These are phyloP conservation scores for Tricholauxania praeusta DNA, from an alignment of 2,888 invertebrate species.

Conservation along the genomic window DNA sequence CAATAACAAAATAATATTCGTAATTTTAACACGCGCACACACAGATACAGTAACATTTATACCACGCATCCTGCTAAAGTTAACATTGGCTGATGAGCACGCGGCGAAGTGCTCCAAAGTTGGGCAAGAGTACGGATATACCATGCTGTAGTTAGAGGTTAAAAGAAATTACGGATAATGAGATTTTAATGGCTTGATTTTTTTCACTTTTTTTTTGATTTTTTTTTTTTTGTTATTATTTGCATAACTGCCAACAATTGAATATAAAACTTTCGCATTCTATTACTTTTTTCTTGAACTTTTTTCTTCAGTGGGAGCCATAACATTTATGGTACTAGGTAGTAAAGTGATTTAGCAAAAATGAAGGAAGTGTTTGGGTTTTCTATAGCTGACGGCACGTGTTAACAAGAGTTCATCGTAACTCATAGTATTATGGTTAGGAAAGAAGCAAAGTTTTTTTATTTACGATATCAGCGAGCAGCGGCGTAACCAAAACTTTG, in stretches of 20 bases:
- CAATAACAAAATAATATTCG: neutral
- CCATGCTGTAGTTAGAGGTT: neutral
- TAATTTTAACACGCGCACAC: neutral
- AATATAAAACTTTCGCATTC: neutral
- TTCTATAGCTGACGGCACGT: neutral
- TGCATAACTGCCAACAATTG: constrained; percentile 15
- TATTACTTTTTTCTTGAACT: too few relatives aligned
- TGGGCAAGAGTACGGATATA: neutral
- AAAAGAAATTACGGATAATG: constrained; percentile 44
- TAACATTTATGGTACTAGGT: too few relatives aligned
- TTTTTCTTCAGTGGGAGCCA: too few relatives aligned
- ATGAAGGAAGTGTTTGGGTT: neutral
- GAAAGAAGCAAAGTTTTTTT: too few relatives aligned
- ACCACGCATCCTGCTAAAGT: neutral
- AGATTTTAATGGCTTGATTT: constrained; percentile 51
- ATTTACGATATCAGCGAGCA: too few relatives aligned
- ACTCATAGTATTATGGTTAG: too few relatives aligned
- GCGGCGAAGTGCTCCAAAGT: neutral
- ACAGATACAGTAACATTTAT: neutral
- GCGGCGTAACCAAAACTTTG: too few relatives aligned
- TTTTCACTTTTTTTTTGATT: neutral
- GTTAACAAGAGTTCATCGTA: constrained; percentile 10
- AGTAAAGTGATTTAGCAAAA: neutral
- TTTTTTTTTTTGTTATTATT: constrained; percentile 1
- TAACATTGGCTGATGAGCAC: constrained; percentile 1